Percentiles rank a stretch among this genome's conserved stretches.
Conservation (phyloP, 2,797 vertebrate genomes). For the Diglossa cyanea region DNA sequence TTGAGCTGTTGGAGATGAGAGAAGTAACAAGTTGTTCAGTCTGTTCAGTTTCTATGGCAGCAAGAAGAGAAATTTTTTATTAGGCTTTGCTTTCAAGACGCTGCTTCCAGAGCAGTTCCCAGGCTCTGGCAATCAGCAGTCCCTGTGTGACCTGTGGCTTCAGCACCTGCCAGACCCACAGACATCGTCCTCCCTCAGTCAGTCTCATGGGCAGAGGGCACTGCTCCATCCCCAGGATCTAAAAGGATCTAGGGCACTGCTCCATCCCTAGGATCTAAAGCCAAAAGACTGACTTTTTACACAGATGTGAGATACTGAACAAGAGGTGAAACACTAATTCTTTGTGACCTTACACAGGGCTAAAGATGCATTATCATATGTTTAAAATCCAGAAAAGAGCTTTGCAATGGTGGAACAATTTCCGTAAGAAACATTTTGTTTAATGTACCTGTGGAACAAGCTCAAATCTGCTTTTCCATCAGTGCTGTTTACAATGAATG, state of each 20-base stretch:
- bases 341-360: background rate
- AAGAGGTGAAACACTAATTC: background rate
- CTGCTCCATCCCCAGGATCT: background rate
- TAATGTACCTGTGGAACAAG: background rate
- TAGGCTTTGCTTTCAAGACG: background rate
- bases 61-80: background rate
- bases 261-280: background rate
- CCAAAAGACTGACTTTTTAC: background rate
- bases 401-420: background rate
- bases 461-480: background rate
- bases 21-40: background rate
- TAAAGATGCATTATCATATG: background rate
- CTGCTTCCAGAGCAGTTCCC: background rate
- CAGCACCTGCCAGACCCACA: background rate
- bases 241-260: background rate
- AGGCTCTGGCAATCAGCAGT: background rate
- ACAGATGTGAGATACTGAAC: background rate
- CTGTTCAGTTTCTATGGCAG: conserved; percentile 54
- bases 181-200: background rate
- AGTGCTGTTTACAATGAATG: background rate
- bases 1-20: background rate
- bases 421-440: background rate
- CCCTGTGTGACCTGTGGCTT: background rate
- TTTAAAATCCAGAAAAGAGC: background rate
- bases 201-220: background rate